Evolutionary conservation across 2,888 invertebrate genomes (phyloP), one percentile per base, ranked within the genome.

Genomic region (Flexamia atlantica): DNA sequence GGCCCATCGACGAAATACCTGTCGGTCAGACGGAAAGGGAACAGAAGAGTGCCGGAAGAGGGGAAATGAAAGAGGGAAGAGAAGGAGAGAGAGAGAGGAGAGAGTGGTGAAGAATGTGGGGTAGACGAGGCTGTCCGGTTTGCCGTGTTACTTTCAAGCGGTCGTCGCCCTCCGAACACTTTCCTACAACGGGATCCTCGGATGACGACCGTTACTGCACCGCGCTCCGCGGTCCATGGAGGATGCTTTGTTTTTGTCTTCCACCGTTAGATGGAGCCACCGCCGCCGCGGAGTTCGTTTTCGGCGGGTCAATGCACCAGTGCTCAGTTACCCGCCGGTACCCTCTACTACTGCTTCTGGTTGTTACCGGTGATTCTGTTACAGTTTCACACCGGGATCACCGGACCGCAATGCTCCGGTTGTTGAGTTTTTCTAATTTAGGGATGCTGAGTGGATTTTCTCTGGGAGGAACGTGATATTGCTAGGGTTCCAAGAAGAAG

Each of bases 101-200:
- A 64, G 82, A 82, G 64, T 60, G 82, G 10, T 40, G 60, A 64
- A 70, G 82, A 82, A 64, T 42, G 82, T 28, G 82, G 40, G 82
- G 23, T 57, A 46, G 68, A 81, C 25, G 23, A 10, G 28, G 30
- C 12, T 64, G 64, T 79, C 79, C 79, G 79, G 79, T 57, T 57
- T 1, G 53, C 57, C 79, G 79, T 79, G 57, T 79, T 79, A 79
- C 79, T 79, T 79, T 79, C 79, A 36, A 32, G 46, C 32, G 32
- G 57, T 30, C 57, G 79, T 25, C 36, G 79, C 32, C 28, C 57
- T 7, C 20, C 28, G 5, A 36, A 20, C 79, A 79, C 79, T 79
- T 79, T 79, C 79, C 36, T 79, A 50, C 79, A 79, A 79, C 79
- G 79, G 79, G 79, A 79, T 36, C 79, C 57, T 32, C 1, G 76